Evolutionary conservation across 2,888 invertebrate genomes (phyloP).

Genomic region (Pachycephus smyrnensis): DNA sequence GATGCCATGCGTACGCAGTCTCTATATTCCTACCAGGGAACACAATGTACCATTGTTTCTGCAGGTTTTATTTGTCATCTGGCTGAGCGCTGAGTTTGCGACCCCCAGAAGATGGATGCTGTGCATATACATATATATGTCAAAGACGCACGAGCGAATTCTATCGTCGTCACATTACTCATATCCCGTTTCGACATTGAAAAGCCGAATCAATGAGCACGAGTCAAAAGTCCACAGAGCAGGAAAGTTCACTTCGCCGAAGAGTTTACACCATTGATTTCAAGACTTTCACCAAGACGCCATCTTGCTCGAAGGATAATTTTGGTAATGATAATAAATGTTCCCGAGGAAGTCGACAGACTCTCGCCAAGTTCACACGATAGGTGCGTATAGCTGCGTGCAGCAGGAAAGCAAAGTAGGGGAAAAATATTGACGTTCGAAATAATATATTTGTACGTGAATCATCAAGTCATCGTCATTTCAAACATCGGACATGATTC

Average conservation of each 20-base stretch:
- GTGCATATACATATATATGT: background rate
- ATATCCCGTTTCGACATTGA: background rate
- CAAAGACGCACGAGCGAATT: background rate
- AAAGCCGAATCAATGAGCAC: background rate
- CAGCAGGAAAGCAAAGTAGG: background rate
- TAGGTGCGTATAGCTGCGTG: background rate
- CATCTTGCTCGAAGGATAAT: background rate
- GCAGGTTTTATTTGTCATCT: slow-evolving; percentile 17
- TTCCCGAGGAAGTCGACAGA: background rate
- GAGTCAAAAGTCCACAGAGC: slow-evolving; percentile 1
- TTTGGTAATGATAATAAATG: background rate
- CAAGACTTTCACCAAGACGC: background rate
- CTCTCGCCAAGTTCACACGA: background rate
- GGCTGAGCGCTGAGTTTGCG: background rate
- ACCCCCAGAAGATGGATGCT: background rate
- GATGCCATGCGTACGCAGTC: slow-evolving; percentile 38
- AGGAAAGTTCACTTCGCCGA: background rate
- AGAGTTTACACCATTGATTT: background rate
- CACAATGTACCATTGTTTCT: slow-evolving; percentile 57
- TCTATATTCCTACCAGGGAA: slow-evolving; percentile 34
- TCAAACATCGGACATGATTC: background rate
- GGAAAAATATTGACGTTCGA: background rate
- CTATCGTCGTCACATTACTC: background rate
- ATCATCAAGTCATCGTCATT: background rate
- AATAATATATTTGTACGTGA: background rate